Conservation (phyloP, 1,140 invertebrate genomes). For the Oscheius sp. region DNA sequence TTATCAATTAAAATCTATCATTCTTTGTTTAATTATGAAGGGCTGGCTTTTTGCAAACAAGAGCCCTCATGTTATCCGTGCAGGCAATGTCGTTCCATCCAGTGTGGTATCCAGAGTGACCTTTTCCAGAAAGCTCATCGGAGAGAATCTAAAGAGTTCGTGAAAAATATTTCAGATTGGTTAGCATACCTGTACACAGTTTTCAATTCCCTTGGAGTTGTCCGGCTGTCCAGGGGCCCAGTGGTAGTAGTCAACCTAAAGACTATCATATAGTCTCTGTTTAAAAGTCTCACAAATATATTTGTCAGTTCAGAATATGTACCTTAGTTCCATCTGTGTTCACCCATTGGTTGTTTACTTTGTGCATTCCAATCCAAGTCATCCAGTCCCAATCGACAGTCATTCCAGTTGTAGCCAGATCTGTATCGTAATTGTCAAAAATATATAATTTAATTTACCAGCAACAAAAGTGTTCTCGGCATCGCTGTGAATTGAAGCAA, state of each 20-base stretch:
- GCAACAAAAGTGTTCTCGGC: constrained; percentile 20
- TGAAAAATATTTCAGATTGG: constrained; percentile 9
- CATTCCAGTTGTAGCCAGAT: constrained; percentile 4
- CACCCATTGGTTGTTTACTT: constrained; percentile 2
- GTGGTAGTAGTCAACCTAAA: constrained; percentile 10
- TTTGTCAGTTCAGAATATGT: too few relatives aligned
- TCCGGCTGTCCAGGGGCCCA: constrained; percentile 8
- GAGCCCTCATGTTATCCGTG: neutral
- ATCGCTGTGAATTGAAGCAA: constrained; percentile 8
- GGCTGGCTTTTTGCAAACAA: constrained; percentile 11
- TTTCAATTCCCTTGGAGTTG: constrained; percentile 5
- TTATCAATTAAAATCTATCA: too few relatives aligned
- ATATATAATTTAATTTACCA: neutral
- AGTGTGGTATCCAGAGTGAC: neutral
- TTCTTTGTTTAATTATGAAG: too few relatives aligned
- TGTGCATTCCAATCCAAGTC: constrained; percentile 5
- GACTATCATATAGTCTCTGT: too few relatives aligned
- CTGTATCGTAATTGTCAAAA: neutral
- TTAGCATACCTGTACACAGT: constrained; percentile 12
- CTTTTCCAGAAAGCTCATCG: constrained; percentile 9
- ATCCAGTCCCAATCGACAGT: constrained; percentile 5
- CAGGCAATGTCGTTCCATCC: constrained; percentile 17
- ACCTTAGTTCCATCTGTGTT: constrained; percentile 14
- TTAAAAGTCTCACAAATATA: too few relatives aligned
- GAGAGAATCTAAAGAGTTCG: neutral